These are phyloP conservation scores for Pogonocherus hispidulus DNA, from an alignment of 2,888 invertebrate species.

Conservation along the genomic window DNA sequence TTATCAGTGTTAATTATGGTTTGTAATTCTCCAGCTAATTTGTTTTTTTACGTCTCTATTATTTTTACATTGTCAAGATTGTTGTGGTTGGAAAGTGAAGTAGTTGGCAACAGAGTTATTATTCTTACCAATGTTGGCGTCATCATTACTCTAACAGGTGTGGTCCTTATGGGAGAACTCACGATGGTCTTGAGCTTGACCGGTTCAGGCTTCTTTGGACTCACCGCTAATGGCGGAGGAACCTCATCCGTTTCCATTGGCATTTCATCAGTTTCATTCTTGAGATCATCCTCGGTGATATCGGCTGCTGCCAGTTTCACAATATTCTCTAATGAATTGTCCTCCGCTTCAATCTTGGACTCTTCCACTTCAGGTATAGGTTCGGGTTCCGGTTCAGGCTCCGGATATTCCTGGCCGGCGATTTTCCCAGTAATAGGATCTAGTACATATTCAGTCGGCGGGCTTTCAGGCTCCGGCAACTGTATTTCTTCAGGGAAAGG, in stretches of 20 bases:
- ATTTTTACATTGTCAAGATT: too few relatives aligned
- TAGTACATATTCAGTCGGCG: conserved; percentile 78
- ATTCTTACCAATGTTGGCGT: conserved; percentile 50
- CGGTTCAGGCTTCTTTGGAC: conserved; percentile 16
- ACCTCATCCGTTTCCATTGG: conserved; percentile 39
- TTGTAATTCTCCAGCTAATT: too few relatives aligned
- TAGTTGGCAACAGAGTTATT: too few relatives aligned
- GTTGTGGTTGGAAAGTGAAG: too few relatives aligned
- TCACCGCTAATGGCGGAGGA: neutral
- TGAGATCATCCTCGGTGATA: conserved; percentile 62
- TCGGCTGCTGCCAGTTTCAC: conserved; percentile 65
- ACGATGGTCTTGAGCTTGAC: neutral
- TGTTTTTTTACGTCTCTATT: too few relatives aligned
- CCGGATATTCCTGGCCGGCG: conserved; percentile 50
- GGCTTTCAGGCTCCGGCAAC: conserved; percentile 74
- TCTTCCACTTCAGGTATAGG: conserved; percentile 58
- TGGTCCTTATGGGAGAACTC: conserved; percentile 29
- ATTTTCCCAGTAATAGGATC: conserved; percentile 71
- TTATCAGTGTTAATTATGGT: too few relatives aligned
- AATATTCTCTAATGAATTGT: conserved; percentile 59
- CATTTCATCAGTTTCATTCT: conserved; percentile 46
- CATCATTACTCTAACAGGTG: conserved; percentile 34
- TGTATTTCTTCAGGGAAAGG: conserved; percentile 75
- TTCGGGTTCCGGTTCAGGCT: conserved; percentile 60
- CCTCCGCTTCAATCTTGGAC: conserved; percentile 36